Evolutionary conservation across 2,888 invertebrate genomes (phyloP), one percentile per base, ranked within the genome.

Genomic region (Hedychridium roseum): DNA sequence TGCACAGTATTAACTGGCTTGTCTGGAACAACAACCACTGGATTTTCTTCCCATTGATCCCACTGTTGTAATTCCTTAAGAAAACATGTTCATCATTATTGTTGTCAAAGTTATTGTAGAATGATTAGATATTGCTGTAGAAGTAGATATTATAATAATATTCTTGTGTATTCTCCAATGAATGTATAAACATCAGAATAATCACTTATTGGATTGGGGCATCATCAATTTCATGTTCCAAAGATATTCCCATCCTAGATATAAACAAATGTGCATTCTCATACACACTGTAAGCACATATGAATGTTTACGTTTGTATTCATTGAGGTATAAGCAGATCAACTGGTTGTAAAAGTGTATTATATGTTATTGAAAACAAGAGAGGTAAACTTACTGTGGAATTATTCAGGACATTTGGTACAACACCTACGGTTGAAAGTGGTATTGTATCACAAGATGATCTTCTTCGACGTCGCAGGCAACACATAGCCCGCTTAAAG

Each of bases 41-140:
- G 80, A 60, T 80, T 80, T 51, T 85, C 85, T 51, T 85, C 85
- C 87, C 87, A 87, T 11, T 83, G 82, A 55, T 83, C 83, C 87
- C 87, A 87, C 60, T 82, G 80, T 43, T 80, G 78, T 3, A 72
- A 56, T 34, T 81, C 80, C 73, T 71, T 52, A 43, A 57, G 45
- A 38, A 45, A 57, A 34, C 34, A 54, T 54, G 41, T 50, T 56
- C 49, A 42, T 59, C 48, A 57, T 44, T 44, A 53, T 34, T 50
- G 49, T 45, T 39, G 34, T 50, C 34, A 38, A 27, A 23, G 34
- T 46, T 40, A 34, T 26, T 42, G n/a, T 12, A 41, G 11, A 36
- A 34, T 20, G 14, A 6, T 15, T 36, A n/a, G n/a, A n/a, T n/a
- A n/a, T n/a, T n/a, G n/a, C n/a, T n/a, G n/a, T n/a, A n/a, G n/a